Evolutionary conservation across 2,113 vertebrate genomes (phyloP).

Genomic region (Neopipo cinnamomea): DNA sequence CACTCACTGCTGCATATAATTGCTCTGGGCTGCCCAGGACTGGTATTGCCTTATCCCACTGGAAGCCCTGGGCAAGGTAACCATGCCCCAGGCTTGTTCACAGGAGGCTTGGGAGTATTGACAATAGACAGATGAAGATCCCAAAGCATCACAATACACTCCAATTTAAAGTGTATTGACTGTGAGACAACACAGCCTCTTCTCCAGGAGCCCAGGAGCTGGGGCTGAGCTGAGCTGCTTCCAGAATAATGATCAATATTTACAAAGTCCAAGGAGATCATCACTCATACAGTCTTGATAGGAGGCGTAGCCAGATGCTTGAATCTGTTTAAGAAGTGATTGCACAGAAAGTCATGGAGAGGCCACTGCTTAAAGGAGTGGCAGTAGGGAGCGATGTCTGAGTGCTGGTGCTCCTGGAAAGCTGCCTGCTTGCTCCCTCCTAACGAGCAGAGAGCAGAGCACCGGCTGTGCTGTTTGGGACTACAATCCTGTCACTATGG

Average conservation of each 20-base stretch:
- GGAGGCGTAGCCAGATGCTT: background rate
- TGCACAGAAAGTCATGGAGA: background rate
- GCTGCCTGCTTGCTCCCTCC: background rate
- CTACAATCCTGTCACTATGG: background rate
- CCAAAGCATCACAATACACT: background rate
- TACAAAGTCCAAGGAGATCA: background rate
- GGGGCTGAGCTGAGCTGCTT: background rate
- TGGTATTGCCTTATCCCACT: background rate
- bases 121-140: background rate
- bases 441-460: background rate
- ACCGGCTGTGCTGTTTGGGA: rapidly evolving
- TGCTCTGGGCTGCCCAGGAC: background rate
- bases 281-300: background rate
- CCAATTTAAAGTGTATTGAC: background rate
- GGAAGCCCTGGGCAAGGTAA: background rate
- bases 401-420: background rate
- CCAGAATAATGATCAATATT: background rate
- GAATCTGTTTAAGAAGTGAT: background rate
- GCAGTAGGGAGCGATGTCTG: background rate
- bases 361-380: background rate
- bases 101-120: background rate
- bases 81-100: background rate
- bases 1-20: background rate
- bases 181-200: background rate
- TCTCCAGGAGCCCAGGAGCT: background rate